Evolutionary conservation across 2,888 invertebrate species (phyloP), one percentile per base, ranked within the genome.

Genomic region (Calliphora vomitoria): DNA sequence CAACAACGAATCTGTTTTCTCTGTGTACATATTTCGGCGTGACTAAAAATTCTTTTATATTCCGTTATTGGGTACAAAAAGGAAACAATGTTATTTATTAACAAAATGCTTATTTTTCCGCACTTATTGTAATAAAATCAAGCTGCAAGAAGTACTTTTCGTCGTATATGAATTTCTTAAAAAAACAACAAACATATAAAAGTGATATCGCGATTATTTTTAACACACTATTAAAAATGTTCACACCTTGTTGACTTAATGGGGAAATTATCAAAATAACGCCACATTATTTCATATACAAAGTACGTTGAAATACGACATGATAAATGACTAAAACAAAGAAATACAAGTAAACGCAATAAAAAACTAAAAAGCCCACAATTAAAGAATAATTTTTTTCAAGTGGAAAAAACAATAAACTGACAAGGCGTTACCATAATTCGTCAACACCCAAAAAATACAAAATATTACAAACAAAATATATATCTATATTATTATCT

Each of bases 341-440:
- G 53, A 15, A 18, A 20, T 25, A 58, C 58, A 11, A 58, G 11
- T 44, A 8, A 31, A 20, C 13, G 18, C 4, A 38, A 38, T 31
- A 62, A 13, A n/a, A 83, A 47, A 58, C 13, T 20, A n/a, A 58
- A 20, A 74, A 35, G 53, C 44, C 47, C 10, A 84, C 50, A 64
- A 66, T 38, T 58, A n/a, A 66, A 75, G 13, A 58, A 31, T 8
- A 74, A 25, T 15, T 47, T 47, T n/a, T 31, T 20, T 15, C 64
- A 18, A 35, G 11, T 25, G 15, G 11, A 66, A 50, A 66, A 44
- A 47, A 50, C 31, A 66, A 35, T 25, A 74, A 83, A 76, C 18
- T 80, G 66, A 82, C 89, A 90, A 91, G 92, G 92, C 92, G 92
- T 92, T 91, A 89, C 92, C 91, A 92, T 92, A 92, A 92, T 91